Evolutionary conservation across 2,888 invertebrate genomes (phyloP), one percentile per base, ranked within the genome.

Genomic region (Drosophila hamatofila): DNA sequence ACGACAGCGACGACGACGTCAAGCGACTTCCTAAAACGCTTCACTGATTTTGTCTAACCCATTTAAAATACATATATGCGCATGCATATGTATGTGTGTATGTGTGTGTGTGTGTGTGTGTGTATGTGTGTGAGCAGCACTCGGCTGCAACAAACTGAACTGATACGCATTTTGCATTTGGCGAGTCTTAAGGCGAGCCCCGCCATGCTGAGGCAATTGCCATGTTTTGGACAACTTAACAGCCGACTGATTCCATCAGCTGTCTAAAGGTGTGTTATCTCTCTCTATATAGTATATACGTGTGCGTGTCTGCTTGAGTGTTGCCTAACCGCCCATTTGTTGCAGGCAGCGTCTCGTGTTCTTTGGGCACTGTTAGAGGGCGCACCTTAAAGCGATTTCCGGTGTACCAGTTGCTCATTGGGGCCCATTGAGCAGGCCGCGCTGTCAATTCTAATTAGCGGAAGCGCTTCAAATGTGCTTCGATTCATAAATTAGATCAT

Each of bases 351-450:
- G 74, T 62, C 77, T 77, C 73, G 55, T 71, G 69, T 68, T 61
- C 77, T 75, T 67, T 41, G 65, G 64, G 49, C 59, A 52, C 71
- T 62, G 75, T 70, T 72, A 65, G 72, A 75, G 72, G 91, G 87
- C 91, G 75, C 91, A 91, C 91, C 91, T 91, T 89, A 84, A 85
- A 88, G 75, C 80, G 85, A 90, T 91, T 91, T 91, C 91, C 91
- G 91, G 91, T 91, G 91, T 88, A 90, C 91, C 84, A 90, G 84
- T 90, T 90, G 91, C 86, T 91, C 91, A 91, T 73, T 84, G 90
- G 81, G 83, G 87, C 88, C 81, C 77, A 89, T 80, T 81, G 83
- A 77, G 78, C 74, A 67, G 59, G 62, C 75, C 75, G 62, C 69
- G 75, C 75, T 89, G 90, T 89, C 91, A 90, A 78, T 91, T 89